phyloP scores from a whole-genome alignment of 2,888 invertebrate genomes.

The Orthosia gracilis region DNA sequence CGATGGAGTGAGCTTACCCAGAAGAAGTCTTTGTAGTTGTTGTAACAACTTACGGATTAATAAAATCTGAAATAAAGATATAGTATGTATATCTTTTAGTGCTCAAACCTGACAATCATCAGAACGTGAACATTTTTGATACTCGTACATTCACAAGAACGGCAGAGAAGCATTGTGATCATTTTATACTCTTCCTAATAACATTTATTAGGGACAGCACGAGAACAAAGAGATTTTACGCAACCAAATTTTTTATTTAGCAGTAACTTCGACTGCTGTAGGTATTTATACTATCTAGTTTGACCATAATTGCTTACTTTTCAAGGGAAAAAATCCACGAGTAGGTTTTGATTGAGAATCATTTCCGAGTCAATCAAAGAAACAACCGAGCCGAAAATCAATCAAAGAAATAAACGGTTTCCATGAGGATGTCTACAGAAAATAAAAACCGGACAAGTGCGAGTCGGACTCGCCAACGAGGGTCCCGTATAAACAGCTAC shows the following conservation, averaged over 20 bases:
- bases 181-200: background rate
- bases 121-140: background rate
- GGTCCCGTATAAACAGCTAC: too few relatives aligned
- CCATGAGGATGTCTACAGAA: background rate
- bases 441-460: too few relatives aligned
- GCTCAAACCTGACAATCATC: background rate
- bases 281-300: background rate
- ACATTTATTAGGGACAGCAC: too few relatives aligned
- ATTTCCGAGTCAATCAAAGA: background rate
- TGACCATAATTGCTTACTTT: background rate
- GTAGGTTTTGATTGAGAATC: slow-evolving; percentile 6
- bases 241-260: background rate
- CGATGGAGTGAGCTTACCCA: too few relatives aligned
- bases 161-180: too few relatives aligned
- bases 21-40: too few relatives aligned
- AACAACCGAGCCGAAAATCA: background rate
- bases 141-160: background rate
- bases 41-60: too few relatives aligned
- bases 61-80: too few relatives aligned
- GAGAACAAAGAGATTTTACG: background rate
- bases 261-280: background rate
- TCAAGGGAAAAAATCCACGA: background rate
- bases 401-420: background rate
- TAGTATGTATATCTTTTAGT: too few relatives aligned
- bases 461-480: too few relatives aligned